These are phyloP conservation scores for Popillia japonica DNA, from an alignment of 1,140 invertebrate genomes.

Conservation along the genomic window DNA sequence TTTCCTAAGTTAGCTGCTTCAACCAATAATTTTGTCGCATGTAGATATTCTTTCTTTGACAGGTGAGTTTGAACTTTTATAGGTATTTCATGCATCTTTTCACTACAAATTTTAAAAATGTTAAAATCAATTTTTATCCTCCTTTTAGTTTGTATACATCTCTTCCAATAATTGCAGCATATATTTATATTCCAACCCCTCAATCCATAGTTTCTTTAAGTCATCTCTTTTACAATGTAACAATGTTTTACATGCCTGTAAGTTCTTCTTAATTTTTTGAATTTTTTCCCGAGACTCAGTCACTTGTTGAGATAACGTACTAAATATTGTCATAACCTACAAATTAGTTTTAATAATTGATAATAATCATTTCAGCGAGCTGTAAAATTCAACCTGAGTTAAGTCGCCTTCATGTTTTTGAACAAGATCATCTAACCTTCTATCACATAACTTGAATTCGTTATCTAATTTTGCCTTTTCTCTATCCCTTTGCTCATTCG, in stretches of 20 bases:
- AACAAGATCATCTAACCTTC: constrained; percentile 86
- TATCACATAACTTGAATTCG: constrained; percentile 91
- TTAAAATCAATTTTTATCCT: neutral
- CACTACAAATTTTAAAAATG: constrained; percentile 64
- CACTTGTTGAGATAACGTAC: constrained; percentile 78
- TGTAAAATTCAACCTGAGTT: constrained; percentile 70
- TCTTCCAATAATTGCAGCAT: constrained; percentile 87
- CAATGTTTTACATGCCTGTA: constrained; percentile 89
- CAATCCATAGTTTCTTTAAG: constrained; percentile 89
- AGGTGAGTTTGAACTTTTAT: constrained; percentile 76
- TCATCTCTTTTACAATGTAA: constrained; percentile 92
- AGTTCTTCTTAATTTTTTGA: constrained; percentile 85
- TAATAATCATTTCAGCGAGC: constrained; percentile 36
- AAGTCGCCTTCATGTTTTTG: constrained; percentile 88
- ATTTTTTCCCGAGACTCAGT: constrained; percentile 83
- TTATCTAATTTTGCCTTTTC: constrained; percentile 94
- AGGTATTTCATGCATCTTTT: constrained; percentile 81
- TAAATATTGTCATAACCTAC: constrained; percentile 70
- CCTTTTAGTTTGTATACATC: constrained; percentile 70
- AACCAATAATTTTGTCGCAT: constrained; percentile 84
- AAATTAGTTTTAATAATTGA: constrained; percentile 61
- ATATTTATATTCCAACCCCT: constrained; percentile 92
- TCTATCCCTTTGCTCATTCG: constrained; percentile 92
- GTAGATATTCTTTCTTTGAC: constrained; percentile 81
- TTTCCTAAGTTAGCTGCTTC: constrained; percentile 73